These are phyloP conservation scores for Aptenodytes patagonicus DNA, from an alignment of 2,113 vertebrate genomes.

Conservation along the genomic window DNA sequence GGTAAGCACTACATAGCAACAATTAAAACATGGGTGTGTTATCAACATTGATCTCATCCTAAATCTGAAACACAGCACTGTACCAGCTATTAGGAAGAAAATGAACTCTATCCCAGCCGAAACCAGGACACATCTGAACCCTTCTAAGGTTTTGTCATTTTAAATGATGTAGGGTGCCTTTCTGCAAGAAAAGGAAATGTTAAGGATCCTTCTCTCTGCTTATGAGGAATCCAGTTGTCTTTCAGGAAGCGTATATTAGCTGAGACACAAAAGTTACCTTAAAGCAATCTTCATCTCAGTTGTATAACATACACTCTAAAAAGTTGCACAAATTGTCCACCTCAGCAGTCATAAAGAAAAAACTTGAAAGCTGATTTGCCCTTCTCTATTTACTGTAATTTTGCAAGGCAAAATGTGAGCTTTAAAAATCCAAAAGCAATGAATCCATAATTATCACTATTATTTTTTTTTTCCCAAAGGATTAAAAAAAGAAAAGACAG, in stretches of 20 bases:
- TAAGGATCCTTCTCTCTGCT: no score
- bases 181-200: not conserved
- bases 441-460: not conserved
- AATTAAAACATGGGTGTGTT: no score
- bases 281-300: no score
- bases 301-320: not conserved
- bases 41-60: no score
- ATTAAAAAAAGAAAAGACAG: not conserved
- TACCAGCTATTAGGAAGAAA: no score
- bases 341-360: conserved; percentile 17
- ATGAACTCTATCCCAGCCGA: no score
- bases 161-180: not conserved
- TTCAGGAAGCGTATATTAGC: no score
- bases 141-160: not conserved
- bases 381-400: conserved; percentile 21
- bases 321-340: conserved; percentile 29
- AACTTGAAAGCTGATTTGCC: not conserved
- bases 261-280: no score
- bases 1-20: no score
- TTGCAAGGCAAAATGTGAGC: conserved; percentile 2
- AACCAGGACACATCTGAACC: not conserved
- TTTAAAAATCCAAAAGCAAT: conserved; percentile 20
- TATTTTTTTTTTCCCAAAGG: not conserved
- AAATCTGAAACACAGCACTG: no score
- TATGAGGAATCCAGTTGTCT: no score